Conservation (phyloP, 2,888 invertebrate species). For the Pelosia muscerda region DNA sequence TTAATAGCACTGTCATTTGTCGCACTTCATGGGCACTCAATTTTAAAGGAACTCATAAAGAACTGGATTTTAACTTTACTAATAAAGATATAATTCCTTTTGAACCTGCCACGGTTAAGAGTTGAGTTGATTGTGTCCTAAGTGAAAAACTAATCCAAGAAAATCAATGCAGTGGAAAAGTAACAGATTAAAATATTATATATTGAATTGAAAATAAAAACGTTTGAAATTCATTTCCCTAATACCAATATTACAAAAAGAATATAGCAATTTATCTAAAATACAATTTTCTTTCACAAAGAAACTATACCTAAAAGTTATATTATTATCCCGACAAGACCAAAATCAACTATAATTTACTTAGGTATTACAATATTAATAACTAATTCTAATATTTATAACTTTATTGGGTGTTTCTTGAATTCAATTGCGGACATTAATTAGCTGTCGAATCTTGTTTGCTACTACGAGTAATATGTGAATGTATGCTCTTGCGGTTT, state of each 20-base stretch:
- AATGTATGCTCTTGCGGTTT: background rate
- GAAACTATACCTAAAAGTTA: conserved; percentile 60
- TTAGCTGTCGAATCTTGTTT: conserved; percentile 11
- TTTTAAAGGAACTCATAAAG: background rate
- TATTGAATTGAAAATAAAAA: background rate
- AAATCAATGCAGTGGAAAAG: background rate
- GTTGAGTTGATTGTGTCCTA: background rate
- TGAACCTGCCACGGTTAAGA: background rate
- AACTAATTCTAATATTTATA: conserved; percentile 41
- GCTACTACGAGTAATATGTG: too few relatives aligned
- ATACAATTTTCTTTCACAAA: conserved; percentile 28
- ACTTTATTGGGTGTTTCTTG: conserved; percentile 38
- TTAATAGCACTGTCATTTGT: background rate
- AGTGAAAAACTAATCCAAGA: background rate
- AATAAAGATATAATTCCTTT: background rate
- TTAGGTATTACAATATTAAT: conserved; percentile 45
- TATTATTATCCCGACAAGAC: conserved; percentile 51
- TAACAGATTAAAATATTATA: background rate
- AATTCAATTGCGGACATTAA: conserved; percentile 29
- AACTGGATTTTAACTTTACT: background rate
- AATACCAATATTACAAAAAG: background rate
- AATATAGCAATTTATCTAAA: background rate
- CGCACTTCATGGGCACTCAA: background rate
- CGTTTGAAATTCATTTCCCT: background rate
- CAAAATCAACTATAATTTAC: conserved; percentile 33